Evolutionary conservation across 2,797 vertebrate genomes (phyloP).

Genomic region (Xiphophorus birchmanni): DNA sequence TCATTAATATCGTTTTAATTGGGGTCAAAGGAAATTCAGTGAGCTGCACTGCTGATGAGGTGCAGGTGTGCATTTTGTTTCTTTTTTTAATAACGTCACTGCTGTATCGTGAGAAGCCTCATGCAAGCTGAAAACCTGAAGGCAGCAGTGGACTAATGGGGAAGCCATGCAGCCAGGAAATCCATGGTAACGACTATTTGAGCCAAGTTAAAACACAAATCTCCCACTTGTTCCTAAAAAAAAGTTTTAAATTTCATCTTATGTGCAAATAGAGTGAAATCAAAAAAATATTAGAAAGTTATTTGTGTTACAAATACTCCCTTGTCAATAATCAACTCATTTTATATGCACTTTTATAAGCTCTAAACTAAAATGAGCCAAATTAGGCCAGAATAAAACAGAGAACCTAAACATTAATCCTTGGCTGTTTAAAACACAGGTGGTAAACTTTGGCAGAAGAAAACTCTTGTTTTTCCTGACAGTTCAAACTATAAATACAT

Average conservation of each 20-base stretch:
- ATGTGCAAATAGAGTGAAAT: slow-evolving; percentile 31
- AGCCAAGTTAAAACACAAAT: slow-evolving; percentile 34
- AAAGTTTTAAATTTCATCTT: slow-evolving; percentile 39
- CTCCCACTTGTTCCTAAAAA: slow-evolving; percentile 35
- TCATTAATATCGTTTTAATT: slow-evolving; percentile 32
- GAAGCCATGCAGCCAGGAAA: slow-evolving; percentile 46
- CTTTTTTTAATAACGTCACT: neutral
- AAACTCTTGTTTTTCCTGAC: slow-evolving; percentile 36
- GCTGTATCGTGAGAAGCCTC: slow-evolving; percentile 41
- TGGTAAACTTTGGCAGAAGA: slow-evolving; percentile 70
- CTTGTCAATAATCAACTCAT: slow-evolving; percentile 19
- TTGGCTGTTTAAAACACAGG: slow-evolving; percentile 61
- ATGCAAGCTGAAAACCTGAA: slow-evolving; percentile 52
- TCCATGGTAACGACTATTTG: slow-evolving; percentile 29
- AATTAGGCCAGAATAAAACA: slow-evolving; percentile 57
- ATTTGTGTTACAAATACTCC: slow-evolving; percentile 33
- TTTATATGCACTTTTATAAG: slow-evolving; percentile 28
- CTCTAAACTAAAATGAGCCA: slow-evolving; percentile 56
- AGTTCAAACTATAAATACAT: slow-evolving; percentile 55
- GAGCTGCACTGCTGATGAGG: slow-evolving; percentile 29
- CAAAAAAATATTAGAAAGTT: slow-evolving; percentile 15
- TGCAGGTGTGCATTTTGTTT: slow-evolving; percentile 34
- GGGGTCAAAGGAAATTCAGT: slow-evolving; percentile 16
- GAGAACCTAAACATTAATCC: slow-evolving; percentile 59
- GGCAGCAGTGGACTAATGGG: slow-evolving; percentile 51